A percentile compares a stretch with the other conserved stretches of the same genome.
Conservation (phyloP, 2,888 invertebrate genomes). For the Trichopria drosophilae region DNA sequence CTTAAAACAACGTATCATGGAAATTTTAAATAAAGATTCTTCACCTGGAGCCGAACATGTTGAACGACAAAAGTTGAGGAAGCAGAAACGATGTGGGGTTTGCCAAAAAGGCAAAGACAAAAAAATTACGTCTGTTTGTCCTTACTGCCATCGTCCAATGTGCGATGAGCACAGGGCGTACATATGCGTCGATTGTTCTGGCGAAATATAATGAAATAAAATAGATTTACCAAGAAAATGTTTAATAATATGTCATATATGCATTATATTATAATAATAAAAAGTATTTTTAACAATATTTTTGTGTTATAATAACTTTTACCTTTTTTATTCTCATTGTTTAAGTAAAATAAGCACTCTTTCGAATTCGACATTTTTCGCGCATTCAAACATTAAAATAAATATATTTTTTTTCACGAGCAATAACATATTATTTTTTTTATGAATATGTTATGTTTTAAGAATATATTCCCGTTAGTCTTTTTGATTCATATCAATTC, state of each 20-base stretch:
- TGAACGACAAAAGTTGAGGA: slow-evolving; percentile 11
- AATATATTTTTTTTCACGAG: slow-evolving; percentile 22
- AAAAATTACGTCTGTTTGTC: slow-evolving; percentile 21
- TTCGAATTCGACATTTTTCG: slow-evolving; percentile 9
- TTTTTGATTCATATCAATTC: slow-evolving; percentile 16
- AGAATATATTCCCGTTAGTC: slow-evolving; percentile 12
- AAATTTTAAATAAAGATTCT: slow-evolving; percentile 2
- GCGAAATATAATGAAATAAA: slow-evolving; percentile 9
- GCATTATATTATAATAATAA: slow-evolving; percentile 9
- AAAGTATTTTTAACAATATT: slow-evolving; percentile 6
- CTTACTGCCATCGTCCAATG: slow-evolving; percentile 25
- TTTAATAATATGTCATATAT: slow-evolving; percentile 9
- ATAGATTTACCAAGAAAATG: not conserved
- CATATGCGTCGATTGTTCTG: slow-evolving; percentile 24
- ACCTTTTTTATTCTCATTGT: slow-evolving; percentile 18
- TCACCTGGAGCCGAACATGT: not conserved
- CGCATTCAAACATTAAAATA: slow-evolving; percentile 19
- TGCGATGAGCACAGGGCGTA: slow-evolving; percentile 26
- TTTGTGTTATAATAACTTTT: slow-evolving; percentile 14
- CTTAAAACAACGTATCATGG: not conserved
- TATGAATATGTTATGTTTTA: slow-evolving; percentile 15
- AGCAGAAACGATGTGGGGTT: slow-evolving; percentile 17
- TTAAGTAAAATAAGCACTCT: slow-evolving; percentile 9
- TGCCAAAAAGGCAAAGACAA: slow-evolving; percentile 19
- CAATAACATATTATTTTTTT: slow-evolving; percentile 10